Evolutionary conservation across 2,888 invertebrate species (phyloP), one percentile per base, ranked within the genome.

Genomic region (Caenorhabditis sinica): DNA sequence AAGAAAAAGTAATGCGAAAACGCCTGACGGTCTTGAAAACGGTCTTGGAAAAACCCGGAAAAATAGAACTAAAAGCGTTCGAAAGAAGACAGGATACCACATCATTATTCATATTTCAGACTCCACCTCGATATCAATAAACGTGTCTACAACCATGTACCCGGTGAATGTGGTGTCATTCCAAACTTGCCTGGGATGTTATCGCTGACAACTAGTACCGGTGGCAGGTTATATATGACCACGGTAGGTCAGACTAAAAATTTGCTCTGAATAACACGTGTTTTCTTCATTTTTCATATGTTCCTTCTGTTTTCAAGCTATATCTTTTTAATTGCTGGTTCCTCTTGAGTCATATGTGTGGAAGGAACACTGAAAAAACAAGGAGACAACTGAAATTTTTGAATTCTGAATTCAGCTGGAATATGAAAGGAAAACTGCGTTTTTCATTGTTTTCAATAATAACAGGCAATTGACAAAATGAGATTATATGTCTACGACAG

Each of bases 111-210:
- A 11, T 13, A 40, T 40, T 75, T 65, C 77, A 91, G 91, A 40
- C 73, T 91, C 5, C 71, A 88, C 33, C 65, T 90, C 5, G 91
- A 91, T 79, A 72, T 86, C 36, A 91, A 91, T 86, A 91, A 91
- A 72, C 66, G 85, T 9, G 77, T 86, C 9, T 91, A 89, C 79
- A 88, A 88, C 43, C 91, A 91, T 72, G 87, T 84, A 17, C 91
- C 91, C 0, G 91, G 91, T n/a, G 89, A 87, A 53, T 91, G 91
- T 73, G 72, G 86, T 15, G 40, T 80, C 1, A 77, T 91, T 20
- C 87, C 85, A 25, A 82, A 85, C 51, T 25, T 85, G 2, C 73
- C 81, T 17, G 85, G 85, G 13, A 61, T 82, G 0, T n/a, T 72
- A 13, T 58, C 68, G 4, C 56, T 85, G 5, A 72, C 69, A 2